A percentile compares a stretch with the other conserved stretches of the same genome.
phyloP scores from a whole-genome alignment of 2,888 invertebrate genomes.

The Hoplodrina ambigua region DNA sequence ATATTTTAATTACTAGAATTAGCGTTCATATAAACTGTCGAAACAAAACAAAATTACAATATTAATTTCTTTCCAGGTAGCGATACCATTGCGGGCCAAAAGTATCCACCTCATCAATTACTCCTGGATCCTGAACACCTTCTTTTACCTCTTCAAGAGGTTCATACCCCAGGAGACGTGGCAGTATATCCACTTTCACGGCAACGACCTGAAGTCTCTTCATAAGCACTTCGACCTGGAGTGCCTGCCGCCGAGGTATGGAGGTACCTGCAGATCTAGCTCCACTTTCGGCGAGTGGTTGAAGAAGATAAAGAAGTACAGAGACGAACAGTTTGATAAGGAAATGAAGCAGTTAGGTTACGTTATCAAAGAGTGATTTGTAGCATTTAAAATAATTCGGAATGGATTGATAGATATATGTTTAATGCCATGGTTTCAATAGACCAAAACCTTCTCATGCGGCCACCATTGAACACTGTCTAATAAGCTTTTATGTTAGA shows the following conservation, averaged over 20 bases:
- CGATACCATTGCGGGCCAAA: slow-evolving; percentile 92
- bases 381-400: not conserved
- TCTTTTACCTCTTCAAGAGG: slow-evolving; percentile 94
- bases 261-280: slow-evolving; percentile 90
- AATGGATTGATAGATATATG: not conserved
- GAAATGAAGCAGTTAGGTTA: slow-evolving; percentile 92
- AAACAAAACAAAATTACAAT: not conserved
- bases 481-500: not conserved
- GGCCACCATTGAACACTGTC: not conserved
- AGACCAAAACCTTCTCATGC: not conserved
- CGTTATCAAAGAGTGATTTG: slow-evolving; percentile 83
- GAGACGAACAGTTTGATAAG: slow-evolving; percentile 87
- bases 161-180: slow-evolving; percentile 92
- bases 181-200: slow-evolving; percentile 85
- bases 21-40: not conserved
- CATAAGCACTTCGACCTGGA: slow-evolving; percentile 78
- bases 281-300: slow-evolving; percentile 90
- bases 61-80: slow-evolving; percentile 82
- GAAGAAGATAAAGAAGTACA: slow-evolving; percentile 88
- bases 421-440: not conserved
- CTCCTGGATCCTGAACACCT: slow-evolving; percentile 94
- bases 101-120: slow-evolving; percentile 94
- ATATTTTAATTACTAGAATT: too few relatives aligned
- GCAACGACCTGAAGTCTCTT: slow-evolving; percentile 81
- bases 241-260: slow-evolving; percentile 79